Base-by-base conservation (phyloP, 2,113 vertebrate genomes). In the Salvator merianae region DNA sequence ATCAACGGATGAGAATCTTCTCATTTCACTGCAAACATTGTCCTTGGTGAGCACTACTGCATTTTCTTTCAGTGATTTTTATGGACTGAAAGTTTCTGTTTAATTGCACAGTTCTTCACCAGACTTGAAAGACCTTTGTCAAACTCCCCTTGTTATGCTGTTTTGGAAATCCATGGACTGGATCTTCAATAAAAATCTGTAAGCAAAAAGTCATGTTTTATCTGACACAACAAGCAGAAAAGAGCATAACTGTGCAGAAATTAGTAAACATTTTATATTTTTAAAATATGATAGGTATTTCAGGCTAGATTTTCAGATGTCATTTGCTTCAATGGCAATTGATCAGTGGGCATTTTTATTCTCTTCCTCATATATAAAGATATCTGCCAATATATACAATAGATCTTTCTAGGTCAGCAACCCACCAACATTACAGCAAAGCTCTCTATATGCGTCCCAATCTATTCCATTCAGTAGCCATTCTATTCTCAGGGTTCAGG, bases 41-140 rank as follows among this genome's bases (percentile, higher is more conserved):
- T 93, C 93, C 87, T 87, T 87, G 50, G 88, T 32, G 80, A 89
- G 22, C 87, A 90, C 91, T 74, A 91, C 91, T 30, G 90, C 95
- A 89, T 91, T 87, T 82, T 88, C 93, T 16, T 86, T 87, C 72
- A 84, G 8, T 18, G 92, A 77, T 74, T 90, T 74, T 72, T 84
- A 55, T 81, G 86, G 77, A 84, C 86, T 0, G 40, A 76, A 83
- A 32, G 6, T 71, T 95, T 93, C 87, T 91, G 59, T 77, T 90
- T 92, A 88, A 90, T 91, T 90, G 87, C 93, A 88, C 94, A 93
- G 88, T 93, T 96, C 97, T 97, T 97, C 92, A 93, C 93, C 77
- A 72, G 81, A 83, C 79, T 82, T 87, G 89, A 65, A 87, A 68
- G 53, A 83, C 50, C 32, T 24, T 1, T 0, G 20, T 73, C 87